These are phyloP conservation scores for Heliocidaris erythrogramma DNA, from an alignment of 35 echinoderm and acorn worm species.

Conservation along the genomic window DNA sequence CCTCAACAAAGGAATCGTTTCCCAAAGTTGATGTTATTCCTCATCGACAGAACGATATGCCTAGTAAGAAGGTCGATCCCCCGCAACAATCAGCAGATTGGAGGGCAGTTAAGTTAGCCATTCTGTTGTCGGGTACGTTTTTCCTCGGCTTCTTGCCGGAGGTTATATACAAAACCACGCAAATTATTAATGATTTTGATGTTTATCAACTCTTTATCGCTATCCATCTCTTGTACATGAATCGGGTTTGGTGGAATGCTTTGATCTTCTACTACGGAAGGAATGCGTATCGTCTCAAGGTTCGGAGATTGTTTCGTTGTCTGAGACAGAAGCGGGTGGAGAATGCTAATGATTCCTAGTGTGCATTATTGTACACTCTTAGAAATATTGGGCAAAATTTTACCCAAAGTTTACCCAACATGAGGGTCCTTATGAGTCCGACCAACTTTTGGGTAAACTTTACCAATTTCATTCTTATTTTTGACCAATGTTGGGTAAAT, in stretches of 20 bases:
- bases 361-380: too few relatives aligned
- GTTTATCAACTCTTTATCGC: not conserved
- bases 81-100: not conserved
- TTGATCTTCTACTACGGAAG: not conserved
- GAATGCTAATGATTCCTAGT: too few relatives aligned
- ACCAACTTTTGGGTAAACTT: too few relatives aligned
- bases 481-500: too few relatives aligned
- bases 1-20: not conserved
- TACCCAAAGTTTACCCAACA: too few relatives aligned
- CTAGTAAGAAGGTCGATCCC: not conserved
- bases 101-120: not conserved
- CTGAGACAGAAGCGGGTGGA: not conserved
- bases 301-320: not conserved
- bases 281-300: not conserved
- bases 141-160: not conserved
- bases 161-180: not conserved
- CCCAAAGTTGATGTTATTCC: not conserved
- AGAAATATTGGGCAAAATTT: too few relatives aligned
- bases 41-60: not conserved
- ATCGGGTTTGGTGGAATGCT: not conserved
- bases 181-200: not conserved
- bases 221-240: not conserved
- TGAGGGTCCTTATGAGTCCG: too few relatives aligned
- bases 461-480: too few relatives aligned
- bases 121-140: not conserved